phyloP scores from a whole-genome alignment of 2,797 vertebrate species.

The Syngnathus acus region DNA sequence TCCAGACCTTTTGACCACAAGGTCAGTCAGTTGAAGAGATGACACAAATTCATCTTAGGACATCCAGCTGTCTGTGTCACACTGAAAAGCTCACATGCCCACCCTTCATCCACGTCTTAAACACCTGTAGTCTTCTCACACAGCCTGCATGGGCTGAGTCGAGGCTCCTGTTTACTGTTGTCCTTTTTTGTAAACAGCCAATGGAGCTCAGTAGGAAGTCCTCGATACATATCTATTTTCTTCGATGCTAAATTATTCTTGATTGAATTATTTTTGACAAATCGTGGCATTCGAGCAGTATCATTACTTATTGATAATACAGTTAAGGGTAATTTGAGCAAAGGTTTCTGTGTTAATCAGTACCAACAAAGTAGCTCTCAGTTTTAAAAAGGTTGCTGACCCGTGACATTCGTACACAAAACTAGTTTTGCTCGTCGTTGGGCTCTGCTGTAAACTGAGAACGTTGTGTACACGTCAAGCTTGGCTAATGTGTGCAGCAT shows the following conservation, averaged over 20 bases:
- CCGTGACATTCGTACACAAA: background rate
- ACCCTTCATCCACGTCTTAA: slow-evolving; percentile 36
- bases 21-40: slow-evolving; percentile 2
- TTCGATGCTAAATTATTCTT: too few species aligned
- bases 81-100: slow-evolving; percentile 19
- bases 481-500: background rate
- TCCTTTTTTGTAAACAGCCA: background rate
- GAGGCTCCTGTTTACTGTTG: background rate
- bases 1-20: background rate
- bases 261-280: too few species aligned
- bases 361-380: background rate
- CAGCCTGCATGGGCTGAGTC: background rate
- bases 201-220: background rate
- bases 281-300: background rate
- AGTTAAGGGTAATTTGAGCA: background rate
- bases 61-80: slow-evolving; percentile 48
- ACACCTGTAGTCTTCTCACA: slow-evolving; percentile 41
- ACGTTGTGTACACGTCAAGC: background rate
- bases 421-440: background rate
- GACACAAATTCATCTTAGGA: slow-evolving; percentile 5
- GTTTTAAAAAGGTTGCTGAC: background rate
- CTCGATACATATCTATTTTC: too few species aligned
- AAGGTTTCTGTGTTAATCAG: background rate
- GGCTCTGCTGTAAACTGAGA: background rate
- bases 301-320: background rate